Evolutionary conservation across 1,140 invertebrate genomes (phyloP).

Genomic region (Papilio machaon): DNA sequence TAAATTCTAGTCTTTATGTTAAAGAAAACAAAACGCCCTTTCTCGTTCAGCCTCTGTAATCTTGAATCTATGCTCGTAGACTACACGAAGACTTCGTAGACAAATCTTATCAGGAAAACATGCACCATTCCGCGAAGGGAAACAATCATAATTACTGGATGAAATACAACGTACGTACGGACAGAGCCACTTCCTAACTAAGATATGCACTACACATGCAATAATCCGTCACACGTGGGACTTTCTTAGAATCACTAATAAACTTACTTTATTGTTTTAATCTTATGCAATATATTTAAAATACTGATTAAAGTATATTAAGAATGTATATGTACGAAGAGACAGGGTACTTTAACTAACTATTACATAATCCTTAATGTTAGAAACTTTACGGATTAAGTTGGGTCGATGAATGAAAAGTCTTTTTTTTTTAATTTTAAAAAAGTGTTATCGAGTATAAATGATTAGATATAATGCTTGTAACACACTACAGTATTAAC

Average conservation of each 20-base stretch:
- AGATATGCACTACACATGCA: constrained; percentile 66
- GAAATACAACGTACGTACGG: constrained; percentile 56
- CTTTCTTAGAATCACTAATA: constrained; percentile 10
- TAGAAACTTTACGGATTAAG: not conserved
- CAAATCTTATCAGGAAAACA: constrained; percentile 38
- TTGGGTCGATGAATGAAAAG: not conserved
- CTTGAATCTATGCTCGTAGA: constrained; percentile 11
- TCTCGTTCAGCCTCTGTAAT: constrained; percentile 1
- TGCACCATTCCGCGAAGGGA: constrained; percentile 45
- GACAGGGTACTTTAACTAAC: not conserved
- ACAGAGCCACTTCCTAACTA: constrained; percentile 53
- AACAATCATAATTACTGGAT: constrained; percentile 64
- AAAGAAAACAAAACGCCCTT: not conserved
- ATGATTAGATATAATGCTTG: not conserved
- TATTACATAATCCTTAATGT: not conserved
- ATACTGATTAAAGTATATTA: not conserved
- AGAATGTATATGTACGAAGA: no score
- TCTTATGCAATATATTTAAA: not conserved
- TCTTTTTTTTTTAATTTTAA: not conserved
- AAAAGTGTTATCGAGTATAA: constrained; percentile 7
- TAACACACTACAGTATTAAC: not conserved
- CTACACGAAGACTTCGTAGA: not conserved
- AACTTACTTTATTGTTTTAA: constrained; percentile 15
- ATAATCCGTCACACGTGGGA: constrained; percentile 47
- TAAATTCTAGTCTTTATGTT: not conserved